Evolutionary conservation across 2,113 vertebrate genomes (phyloP), one percentile per base, ranked within the genome.

Genomic region (Corythornis cristatus): DNA sequence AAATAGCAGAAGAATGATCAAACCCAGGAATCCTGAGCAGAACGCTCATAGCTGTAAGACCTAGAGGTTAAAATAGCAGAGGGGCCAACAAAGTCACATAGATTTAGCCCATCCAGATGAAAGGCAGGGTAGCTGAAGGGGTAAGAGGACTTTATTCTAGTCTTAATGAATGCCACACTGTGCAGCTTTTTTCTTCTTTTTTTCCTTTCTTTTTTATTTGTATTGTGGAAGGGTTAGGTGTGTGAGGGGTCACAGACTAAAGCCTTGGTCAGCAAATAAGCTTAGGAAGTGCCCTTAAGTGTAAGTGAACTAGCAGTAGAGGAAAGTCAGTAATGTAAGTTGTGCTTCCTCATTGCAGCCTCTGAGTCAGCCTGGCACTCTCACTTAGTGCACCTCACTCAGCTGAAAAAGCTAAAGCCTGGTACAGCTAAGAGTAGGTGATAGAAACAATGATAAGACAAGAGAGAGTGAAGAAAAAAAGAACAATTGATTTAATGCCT

Each of bases 401-500:
- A 88, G 84, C 81, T 80, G 46, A 87, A 92, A 83, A 89, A 87
- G 71, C 71, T 93, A 80, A 94, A 91, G 78, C 67, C 64, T 18
- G 16, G 40, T 71, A 60, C 71, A 89, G 58, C 65, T 85, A 65
- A 76, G 46, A 70, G 67, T 79, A 53, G 2, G 9, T 60, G 82
- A 93, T 74, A 78, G 94, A 93, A 93, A 70, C 43, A 83, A 75
- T 23, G 56, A 86, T 96, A 94, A 92, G 88, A 64, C 72, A 83
- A 88, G 86, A 51, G 84, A 73, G 64, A 87, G 75, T 51, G 53
- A 92, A 92, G 87, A 89, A 86, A 88, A 77, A 77, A 83, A 53
- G 82, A 93, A 80, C 91, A 95, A 96, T 94, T 94, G 91, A 93
- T 93, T 94, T 93, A 89, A 67, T 72, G 89, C 72, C 80, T 75